phyloP scores from a whole-genome alignment of 2,797 vertebrate genomes.

The Semotilus atromaculatus region DNA sequence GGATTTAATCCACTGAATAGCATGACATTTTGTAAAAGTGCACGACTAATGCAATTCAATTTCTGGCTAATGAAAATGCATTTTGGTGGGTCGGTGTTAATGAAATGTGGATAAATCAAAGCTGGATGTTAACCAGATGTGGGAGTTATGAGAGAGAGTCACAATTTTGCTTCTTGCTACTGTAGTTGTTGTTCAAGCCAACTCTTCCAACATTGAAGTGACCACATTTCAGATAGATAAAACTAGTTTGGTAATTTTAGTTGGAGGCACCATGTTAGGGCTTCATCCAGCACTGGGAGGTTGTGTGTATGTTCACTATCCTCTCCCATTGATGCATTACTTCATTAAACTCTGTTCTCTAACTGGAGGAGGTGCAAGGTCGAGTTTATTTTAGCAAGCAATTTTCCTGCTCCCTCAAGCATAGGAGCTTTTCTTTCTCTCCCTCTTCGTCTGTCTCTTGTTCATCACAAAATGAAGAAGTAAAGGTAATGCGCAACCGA shows the following conservation, averaged over 20 bases:
- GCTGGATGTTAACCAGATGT: background rate
- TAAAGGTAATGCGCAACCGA: conserved; percentile 46
- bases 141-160: background rate
- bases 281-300: conserved; percentile 46
- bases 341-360: conserved; percentile 71
- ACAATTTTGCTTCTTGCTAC: background rate
- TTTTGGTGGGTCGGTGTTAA: conserved; percentile 9
- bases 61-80: conserved; percentile 23
- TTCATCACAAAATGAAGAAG: conserved; percentile 53
- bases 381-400: conserved; percentile 69
- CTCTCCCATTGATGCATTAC: conserved; percentile 62
- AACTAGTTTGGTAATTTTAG: conserved; percentile 45
- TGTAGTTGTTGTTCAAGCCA: background rate
- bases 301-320: conserved; percentile 59
- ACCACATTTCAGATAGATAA: background rate
- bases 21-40: conserved; percentile 34
- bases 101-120: background rate
- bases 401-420: conserved; percentile 68
- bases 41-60: background rate
- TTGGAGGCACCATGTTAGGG: background rate
- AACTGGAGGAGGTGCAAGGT: conserved; percentile 67
- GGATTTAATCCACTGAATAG: background rate
- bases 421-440: conserved; percentile 57
- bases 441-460: conserved; percentile 38
- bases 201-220: background rate